phyloP scores from a whole-genome alignment of 2,888 invertebrate genomes.

The Noctuana brunneofusca region DNA sequence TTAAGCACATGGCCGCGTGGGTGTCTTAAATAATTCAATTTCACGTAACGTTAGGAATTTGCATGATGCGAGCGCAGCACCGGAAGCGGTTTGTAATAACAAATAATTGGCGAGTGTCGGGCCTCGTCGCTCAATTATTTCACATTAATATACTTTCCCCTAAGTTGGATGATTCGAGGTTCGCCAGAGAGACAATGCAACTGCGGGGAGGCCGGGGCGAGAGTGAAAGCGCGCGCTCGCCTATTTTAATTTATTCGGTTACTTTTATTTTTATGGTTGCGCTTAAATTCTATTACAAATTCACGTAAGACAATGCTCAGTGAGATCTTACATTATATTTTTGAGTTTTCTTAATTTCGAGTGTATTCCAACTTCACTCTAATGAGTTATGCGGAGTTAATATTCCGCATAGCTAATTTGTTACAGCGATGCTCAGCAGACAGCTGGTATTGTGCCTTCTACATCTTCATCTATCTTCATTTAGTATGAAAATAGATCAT shows the following conservation, averaged over 20 bases:
- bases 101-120: constrained; percentile 48
- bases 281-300: constrained; percentile 30
- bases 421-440: too few relatives aligned
- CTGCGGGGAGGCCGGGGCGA: constrained; percentile 39
- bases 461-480: too few relatives aligned
- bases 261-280: constrained; percentile 33
- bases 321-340: background rate
- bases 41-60: constrained; percentile 47
- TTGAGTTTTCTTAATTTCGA: background rate
- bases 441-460: too few relatives aligned
- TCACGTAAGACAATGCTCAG: constrained; percentile 27
- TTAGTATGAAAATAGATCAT: too few relatives aligned
- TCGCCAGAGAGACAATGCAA: constrained; percentile 54
- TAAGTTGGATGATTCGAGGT: constrained; percentile 55
- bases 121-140: constrained; percentile 54
- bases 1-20: background rate
- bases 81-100: constrained; percentile 43
- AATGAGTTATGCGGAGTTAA: too few relatives aligned
- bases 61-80: constrained; percentile 49
- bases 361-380: background rate
- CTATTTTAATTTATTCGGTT: constrained; percentile 39
- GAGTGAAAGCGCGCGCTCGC: constrained; percentile 42
- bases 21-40: constrained; percentile 48
- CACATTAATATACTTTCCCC: constrained; percentile 62
- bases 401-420: background rate